phyloP scores from a whole-genome alignment of 2,888 invertebrate species.

The Cryptocephalus primarius region DNA sequence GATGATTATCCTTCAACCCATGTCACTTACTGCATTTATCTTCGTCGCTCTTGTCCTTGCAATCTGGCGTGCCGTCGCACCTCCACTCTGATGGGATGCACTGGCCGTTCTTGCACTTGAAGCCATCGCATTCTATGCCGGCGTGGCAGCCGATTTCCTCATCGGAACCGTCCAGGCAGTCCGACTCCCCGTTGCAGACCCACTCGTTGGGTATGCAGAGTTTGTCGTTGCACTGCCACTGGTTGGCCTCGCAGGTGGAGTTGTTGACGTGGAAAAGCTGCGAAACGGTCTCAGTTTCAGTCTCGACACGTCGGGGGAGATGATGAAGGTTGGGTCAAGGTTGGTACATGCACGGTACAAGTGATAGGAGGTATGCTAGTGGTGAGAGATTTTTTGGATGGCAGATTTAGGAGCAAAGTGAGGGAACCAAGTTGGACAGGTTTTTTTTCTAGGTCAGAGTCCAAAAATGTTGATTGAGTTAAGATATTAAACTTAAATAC shows the following conservation, averaged over 20 bases:
- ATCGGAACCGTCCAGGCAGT: conserved; percentile 36
- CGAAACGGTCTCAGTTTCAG: too few species aligned
- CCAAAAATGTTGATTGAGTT: too few species aligned
- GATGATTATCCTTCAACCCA: too few species aligned
- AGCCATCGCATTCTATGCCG: conserved; percentile 45
- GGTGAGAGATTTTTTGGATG: too few species aligned
- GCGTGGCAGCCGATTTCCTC: conserved; percentile 35
- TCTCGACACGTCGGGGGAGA: too few species aligned
- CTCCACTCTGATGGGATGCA: conserved; percentile 43
- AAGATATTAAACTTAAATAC: too few species aligned
- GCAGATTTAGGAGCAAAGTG: too few species aligned
- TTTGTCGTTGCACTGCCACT: conserved; percentile 31
- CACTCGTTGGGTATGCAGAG: conserved; percentile 27
- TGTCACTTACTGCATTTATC: conserved; percentile 42
- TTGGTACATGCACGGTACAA: too few species aligned
- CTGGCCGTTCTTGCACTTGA: conserved; percentile 46
- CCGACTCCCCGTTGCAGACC: conserved; percentile 33
- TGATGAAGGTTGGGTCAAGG: too few species aligned
- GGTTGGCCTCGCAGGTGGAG: conserved; percentile 22
- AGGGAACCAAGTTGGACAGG: too few species aligned
- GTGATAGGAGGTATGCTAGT: too few species aligned
- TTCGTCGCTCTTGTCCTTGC: conserved; percentile 47
- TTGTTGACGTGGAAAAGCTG: conserved; percentile 4
- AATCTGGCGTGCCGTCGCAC: conserved; percentile 48
- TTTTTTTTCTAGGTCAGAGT: too few species aligned